Conservation (phyloP, 2,888 invertebrate genomes). For the Tetanocera ferruginea region DNA sequence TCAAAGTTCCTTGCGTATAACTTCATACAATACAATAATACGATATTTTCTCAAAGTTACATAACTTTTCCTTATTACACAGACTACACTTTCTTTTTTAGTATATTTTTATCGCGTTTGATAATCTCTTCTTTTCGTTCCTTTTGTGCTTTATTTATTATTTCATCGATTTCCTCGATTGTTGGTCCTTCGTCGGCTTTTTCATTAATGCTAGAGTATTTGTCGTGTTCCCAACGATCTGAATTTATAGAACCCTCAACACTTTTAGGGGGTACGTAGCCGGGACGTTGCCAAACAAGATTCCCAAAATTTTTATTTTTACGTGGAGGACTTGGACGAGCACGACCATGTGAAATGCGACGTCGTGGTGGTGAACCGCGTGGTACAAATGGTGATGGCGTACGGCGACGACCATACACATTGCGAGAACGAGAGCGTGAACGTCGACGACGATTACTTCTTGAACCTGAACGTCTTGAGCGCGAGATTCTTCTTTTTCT, state of each 20-base stretch:
- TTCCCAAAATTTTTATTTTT: slow-evolving; percentile 50
- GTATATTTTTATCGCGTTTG: slow-evolving; percentile 71
- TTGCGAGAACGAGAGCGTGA: slow-evolving; percentile 55
- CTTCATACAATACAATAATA: too few species aligned
- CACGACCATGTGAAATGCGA: slow-evolving; percentile 58
- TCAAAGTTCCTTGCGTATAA: too few species aligned
- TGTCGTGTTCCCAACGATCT: slow-evolving; percentile 72
- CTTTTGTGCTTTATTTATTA: slow-evolving; percentile 73
- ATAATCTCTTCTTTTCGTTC: slow-evolving; percentile 74
- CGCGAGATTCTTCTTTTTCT: slow-evolving; percentile 45
- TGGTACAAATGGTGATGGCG: slow-evolving; percentile 71
- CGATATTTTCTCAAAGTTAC: too few species aligned
- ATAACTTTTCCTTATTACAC: too few species aligned
- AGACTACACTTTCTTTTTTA: slow-evolving; percentile 59
- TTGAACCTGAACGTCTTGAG: slow-evolving; percentile 38
- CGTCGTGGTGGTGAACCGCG: slow-evolving; percentile 51
- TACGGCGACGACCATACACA: slow-evolving; percentile 58
- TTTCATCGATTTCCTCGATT: slow-evolving; percentile 74
- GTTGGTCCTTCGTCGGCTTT: slow-evolving; percentile 63
- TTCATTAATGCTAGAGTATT: slow-evolving; percentile 64
- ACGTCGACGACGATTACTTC: slow-evolving; percentile 45
- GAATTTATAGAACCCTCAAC: not conserved
- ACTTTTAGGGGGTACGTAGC: slow-evolving; percentile 27
- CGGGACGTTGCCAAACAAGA: slow-evolving; percentile 55
- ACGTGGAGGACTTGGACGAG: slow-evolving; percentile 49